Base-by-base conservation (phyloP, 2,113 vertebrate genomes). In the human region DNA sequence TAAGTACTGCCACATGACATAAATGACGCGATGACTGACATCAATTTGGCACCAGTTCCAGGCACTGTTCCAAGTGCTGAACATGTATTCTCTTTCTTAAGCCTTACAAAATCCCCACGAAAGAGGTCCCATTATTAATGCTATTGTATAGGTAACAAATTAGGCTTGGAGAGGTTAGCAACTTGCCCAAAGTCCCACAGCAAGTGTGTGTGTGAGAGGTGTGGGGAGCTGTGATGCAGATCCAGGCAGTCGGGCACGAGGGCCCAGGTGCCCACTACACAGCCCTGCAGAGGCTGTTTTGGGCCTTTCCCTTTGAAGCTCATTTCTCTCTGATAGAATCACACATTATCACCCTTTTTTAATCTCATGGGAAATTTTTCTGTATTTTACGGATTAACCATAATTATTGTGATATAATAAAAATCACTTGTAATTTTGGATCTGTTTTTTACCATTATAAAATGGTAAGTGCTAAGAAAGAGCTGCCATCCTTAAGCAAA, bases 191-290 rank as follows among this genome's bases (percentile, higher is more conserved):
- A 27, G 35, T 25, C 38, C 89, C 72, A n/a, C 27, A 27, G 57
- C 2, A 0, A 16, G 50, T 3, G 18, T 55, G 18, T 55, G 52
- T 55, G 52, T 20, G 52, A 55, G 52, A 55, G 52, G 40, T 16
- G 4, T 8, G 38, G 66, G 22, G 25, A 27, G 35, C 59, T 23
- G 27, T 35, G 75, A 32, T 38, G 23, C 75, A 61, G 91, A 68
- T 1, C 30, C n/a, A 20, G 81, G 76, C 8, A 6, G 64, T 40
- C n/a, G 2, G 57, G 59, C 5, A 18, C 2, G 30, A 5, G 16
- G 25, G 1, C 75, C 35, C 38, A 0, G 6, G 2, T 0, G 18
- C 40, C 32, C 17, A 8, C 52, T 11, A 8, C 1, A 3, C 14
- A 17, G 0, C 45, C 32, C 32, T n/a, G 9, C 3, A 23, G 43